phyloP scores from a whole-genome alignment of 2,113 vertebrate species.

The mouse (Mus musculus) region GRCm39 chr3:143703001-143703500 shows the following conservation, averaged over 20 bases:
- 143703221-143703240: background rate
- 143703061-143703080: background rate
- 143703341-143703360: background rate
- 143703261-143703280: background rate
- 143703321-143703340: background rate
- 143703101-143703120: background rate
- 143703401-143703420: background rate
- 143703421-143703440: background rate
- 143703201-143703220: background rate
- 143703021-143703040: background rate
- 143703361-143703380: background rate
- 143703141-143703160: background rate
- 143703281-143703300: background rate
- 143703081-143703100: background rate
- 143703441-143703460: background rate
- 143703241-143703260: background rate
- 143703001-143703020: background rate
- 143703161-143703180: background rate
- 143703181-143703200: background rate
- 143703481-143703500: slow-evolving; percentile 53
- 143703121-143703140: background rate
- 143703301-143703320: no score
- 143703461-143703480: background rate
- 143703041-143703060: background rate
- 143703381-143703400: background rate